Conservation (phyloP, 2,888 invertebrate genomes). For the Nemotelus nigrinus region DNA sequence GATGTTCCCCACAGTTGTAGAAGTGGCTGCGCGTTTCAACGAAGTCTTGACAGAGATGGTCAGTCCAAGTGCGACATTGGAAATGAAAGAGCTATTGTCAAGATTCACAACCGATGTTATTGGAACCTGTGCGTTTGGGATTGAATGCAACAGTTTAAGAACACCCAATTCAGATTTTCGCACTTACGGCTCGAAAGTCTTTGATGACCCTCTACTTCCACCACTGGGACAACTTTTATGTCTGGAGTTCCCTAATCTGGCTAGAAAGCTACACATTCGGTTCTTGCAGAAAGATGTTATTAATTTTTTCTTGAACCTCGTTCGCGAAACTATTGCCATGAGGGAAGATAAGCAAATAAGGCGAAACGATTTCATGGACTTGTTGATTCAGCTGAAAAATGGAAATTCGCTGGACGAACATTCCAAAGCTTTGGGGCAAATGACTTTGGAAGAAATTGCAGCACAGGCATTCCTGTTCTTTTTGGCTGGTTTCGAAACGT, state of each 20-base stretch:
- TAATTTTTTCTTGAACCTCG: constrained; percentile 60
- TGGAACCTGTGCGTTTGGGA: constrained; percentile 65
- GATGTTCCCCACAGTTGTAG: constrained; percentile 58
- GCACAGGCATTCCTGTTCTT: constrained; percentile 69
- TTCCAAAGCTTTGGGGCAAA: constrained; percentile 43
- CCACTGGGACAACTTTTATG: not conserved
- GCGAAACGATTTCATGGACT: constrained; percentile 67
- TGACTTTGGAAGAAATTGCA: constrained; percentile 65
- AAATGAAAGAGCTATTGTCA: constrained; percentile 64
- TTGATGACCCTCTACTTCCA: not conserved
- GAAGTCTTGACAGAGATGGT: constrained; percentile 51
- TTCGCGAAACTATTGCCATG: constrained; percentile 61
- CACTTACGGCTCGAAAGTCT: constrained; percentile 51
- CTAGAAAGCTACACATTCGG: not conserved
- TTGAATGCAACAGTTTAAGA: constrained; percentile 63
- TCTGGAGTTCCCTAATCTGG: not conserved
- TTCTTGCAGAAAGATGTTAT: constrained; percentile 52
- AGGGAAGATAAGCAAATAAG: constrained; percentile 60
- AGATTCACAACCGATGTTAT: constrained; percentile 67
- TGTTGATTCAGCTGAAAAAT: constrained; percentile 64
- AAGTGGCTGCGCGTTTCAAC: constrained; percentile 50
- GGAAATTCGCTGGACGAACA: not conserved
- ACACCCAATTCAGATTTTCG: constrained; percentile 61
- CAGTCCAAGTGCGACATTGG: constrained; percentile 55
- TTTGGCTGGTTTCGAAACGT: constrained; percentile 68